These are phyloP conservation scores for Eospalax fontanierii DNA, from an alignment of 2,797 vertebrate species.

Conservation along the genomic window DNA sequence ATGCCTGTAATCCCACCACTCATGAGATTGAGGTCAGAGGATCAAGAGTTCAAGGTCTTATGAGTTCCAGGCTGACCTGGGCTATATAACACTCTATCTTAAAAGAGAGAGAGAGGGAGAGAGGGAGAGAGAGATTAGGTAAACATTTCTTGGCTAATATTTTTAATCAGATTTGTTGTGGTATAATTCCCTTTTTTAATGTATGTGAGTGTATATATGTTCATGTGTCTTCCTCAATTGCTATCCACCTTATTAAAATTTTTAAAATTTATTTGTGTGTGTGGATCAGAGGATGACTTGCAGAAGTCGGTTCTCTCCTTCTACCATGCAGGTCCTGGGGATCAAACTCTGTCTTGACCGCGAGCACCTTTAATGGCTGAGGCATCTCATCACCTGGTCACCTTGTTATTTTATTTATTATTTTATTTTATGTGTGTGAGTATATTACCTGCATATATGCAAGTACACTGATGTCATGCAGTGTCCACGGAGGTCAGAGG, in stretches of 20 bases:
- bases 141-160: neutral
- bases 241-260: neutral
- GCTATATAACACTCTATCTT: neutral
- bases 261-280: neutral
- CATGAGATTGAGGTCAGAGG: too few relatives aligned
- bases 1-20: neutral
- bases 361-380: neutral
- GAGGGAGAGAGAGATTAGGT: too few relatives aligned
- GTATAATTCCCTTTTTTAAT: neutral
- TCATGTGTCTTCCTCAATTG: neutral
- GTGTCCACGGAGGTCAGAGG: neutral
- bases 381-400: too few relatives aligned
- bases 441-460: neutral
- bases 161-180: constrained; percentile 17
- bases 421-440: neutral
- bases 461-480: neutral
- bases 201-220: neutral
- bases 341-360: neutral
- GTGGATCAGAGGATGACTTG: neutral
- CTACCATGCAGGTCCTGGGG: neutral
- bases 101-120: neutral
- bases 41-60: neutral
- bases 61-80: neutral
- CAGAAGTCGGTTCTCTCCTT: neutral
- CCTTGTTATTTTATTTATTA: neutral